Conservation (phyloP, 2,888 invertebrate genomes). For the Agriopis leucophaearia region DNA sequence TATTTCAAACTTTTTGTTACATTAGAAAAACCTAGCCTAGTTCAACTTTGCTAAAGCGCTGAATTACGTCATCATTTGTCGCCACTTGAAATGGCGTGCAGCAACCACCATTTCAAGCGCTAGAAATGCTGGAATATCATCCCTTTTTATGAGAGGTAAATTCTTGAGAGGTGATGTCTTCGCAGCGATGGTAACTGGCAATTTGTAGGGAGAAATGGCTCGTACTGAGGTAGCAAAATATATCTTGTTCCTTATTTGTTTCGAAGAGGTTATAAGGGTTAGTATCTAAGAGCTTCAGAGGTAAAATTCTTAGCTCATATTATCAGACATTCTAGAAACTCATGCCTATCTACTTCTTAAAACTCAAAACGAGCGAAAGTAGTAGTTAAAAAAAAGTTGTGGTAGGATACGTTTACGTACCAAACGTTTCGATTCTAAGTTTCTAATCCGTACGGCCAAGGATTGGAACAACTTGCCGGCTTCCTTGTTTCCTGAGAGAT, state of each 20-base stretch:
- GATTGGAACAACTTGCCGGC: too few species aligned
- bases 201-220: conserved; percentile 30
- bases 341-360: neutral
- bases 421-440: too few species aligned
- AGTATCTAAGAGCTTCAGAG: too few species aligned
- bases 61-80: conserved; percentile 32
- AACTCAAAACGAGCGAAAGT: too few species aligned
- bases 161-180: conserved; percentile 34
- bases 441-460: too few species aligned
- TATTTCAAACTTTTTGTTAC: neutral
- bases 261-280: neutral
- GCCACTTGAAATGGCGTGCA: conserved; percentile 26
- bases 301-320: neutral
- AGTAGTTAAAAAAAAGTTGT: too few species aligned
- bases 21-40: neutral
- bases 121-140: conserved; percentile 30
- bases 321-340: neutral
- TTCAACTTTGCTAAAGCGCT: conserved; percentile 11
- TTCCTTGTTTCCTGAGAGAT: too few species aligned
- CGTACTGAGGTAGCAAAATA: conserved; percentile 18
- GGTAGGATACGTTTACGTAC: too few species aligned
- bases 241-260: conserved; percentile 25
- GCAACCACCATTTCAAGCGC: conserved; percentile 25
- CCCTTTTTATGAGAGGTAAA: conserved; percentile 35
- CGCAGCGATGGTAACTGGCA: conserved; percentile 32